Evolutionary conservation across 2,113 vertebrate species (phyloP).

Genomic region (Sander lucioperca): DNA sequence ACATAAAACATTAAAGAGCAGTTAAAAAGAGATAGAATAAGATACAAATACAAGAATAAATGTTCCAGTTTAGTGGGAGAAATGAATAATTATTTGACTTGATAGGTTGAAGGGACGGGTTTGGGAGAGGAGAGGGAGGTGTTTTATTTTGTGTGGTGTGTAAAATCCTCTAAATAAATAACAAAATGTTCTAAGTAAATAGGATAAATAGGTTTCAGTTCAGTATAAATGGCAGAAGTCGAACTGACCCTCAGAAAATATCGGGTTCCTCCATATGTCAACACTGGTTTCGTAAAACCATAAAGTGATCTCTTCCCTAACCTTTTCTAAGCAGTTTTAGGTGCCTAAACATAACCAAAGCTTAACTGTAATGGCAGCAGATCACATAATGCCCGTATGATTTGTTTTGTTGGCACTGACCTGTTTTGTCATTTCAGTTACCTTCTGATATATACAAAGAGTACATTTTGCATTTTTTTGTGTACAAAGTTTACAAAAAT

Average conservation of each 20-base stretch:
- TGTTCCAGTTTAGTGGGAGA: too few relatives aligned
- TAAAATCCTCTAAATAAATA: too few relatives aligned
- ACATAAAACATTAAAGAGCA: too few relatives aligned
- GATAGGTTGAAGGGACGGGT: too few relatives aligned
- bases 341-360: background rate
- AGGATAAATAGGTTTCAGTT: background rate
- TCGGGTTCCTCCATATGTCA: background rate
- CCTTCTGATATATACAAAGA: background rate
- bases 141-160: too few relatives aligned
- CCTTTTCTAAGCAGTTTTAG: background rate
- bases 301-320: background rate
- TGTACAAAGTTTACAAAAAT: too few relatives aligned
- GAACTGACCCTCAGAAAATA: background rate
- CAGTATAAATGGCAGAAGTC: background rate
- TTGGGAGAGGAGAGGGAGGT: too few relatives aligned
- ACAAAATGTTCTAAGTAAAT: too few relatives aligned
- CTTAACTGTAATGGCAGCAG: background rate
- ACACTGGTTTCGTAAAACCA: background rate
- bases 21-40: too few relatives aligned
- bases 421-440: background rate
- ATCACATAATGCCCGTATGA: background rate
- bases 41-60: too few relatives aligned
- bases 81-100: too few relatives aligned
- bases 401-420: background rate
- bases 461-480: too few relatives aligned